Evolutionary conservation across 2,797 vertebrate genomes (phyloP), one percentile per base, ranked within the genome.

Genomic region (Pogonophryne albipinna): DNA sequence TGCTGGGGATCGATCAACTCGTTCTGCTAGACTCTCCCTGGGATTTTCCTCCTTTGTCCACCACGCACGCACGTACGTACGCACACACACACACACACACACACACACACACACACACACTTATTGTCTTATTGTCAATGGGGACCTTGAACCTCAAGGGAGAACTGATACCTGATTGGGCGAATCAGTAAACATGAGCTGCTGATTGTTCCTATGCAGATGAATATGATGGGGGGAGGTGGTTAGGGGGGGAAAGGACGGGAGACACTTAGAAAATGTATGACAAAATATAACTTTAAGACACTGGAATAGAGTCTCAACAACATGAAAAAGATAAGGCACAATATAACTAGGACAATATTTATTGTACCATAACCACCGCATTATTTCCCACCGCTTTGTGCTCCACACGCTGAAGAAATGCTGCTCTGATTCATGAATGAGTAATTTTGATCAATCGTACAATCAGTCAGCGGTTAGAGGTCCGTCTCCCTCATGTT

Each of bases 1-100:
- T 99, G 97, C 96, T 92, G 95, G 92, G 93, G 96, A 98, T 99
- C 97, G 95, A 99, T 98, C 96, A 95, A 93, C 89, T 89, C 87
- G 91, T 92, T 94, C 81, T 83, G 93, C 91, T 94, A 85, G 74
- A 93, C 75, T 93, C 95, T 94, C 95, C 87, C 82, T 85, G 95
- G 95, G 95, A 95, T 94, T 90, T 95, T 93, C 77, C 82, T 75
- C 66, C 34, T 85, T 90, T 85, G 87, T 85, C 80, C 76, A 62
- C 46, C 59, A 67, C 66, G 41, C 61, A 45, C 61, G 51, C 80
- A 64, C 74, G 71, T 59, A 64, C 66, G 47, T 46, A 58, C 73
- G 47, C 66, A 51, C 49, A 55, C 31, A 75, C 44, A 69, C 70
- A 34, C 63, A 76, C 31, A 31, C 23, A 15, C 59, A 62, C 44